Evolutionary conservation across 1,140 invertebrate genomes (phyloP).

Genomic region (Berghia stephanieae): DNA sequence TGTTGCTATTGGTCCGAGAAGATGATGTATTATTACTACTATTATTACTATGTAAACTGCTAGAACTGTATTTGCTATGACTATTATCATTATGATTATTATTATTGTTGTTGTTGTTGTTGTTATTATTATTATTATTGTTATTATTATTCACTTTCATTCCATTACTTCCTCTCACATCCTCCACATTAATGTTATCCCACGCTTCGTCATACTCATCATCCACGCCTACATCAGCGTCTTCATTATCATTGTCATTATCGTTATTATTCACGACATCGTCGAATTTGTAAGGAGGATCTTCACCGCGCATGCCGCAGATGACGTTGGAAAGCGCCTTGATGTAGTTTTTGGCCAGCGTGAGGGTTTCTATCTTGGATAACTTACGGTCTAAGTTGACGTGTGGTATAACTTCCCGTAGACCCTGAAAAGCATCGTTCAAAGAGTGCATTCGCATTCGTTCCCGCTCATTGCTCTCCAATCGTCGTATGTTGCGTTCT

Average conservation of each 20-base stretch:
- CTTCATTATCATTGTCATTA: not conserved
- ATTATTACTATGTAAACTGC: no score
- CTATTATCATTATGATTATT: no score
- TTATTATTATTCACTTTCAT: no score
- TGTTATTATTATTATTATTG: no score
- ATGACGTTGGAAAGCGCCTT: slow-evolving; percentile 89
- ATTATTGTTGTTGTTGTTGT: no score
- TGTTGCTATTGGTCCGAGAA: no score
- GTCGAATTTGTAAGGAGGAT: slow-evolving; percentile 71
- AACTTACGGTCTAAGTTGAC: slow-evolving; percentile 85
- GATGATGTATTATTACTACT: no score
- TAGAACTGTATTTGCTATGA: no score
- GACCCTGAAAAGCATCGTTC: slow-evolving; percentile 87
- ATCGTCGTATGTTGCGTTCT: slow-evolving; percentile 81
- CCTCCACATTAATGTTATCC: not conserved
- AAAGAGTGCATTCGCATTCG: slow-evolving; percentile 88
- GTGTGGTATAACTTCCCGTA: slow-evolving; percentile 87
- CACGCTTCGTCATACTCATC: slow-evolving; percentile 18
- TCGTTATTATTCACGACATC: not conserved
- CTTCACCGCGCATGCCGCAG: slow-evolving; percentile 80
- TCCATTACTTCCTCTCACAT: no score
- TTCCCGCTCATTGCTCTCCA: slow-evolving; percentile 88
- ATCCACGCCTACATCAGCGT: not conserved
- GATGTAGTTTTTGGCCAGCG: slow-evolving; percentile 89
- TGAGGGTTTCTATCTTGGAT: slow-evolving; percentile 88